phyloP scores from a whole-genome alignment of 2,888 invertebrate genomes.

The Colostygia pectinataria region DNA sequence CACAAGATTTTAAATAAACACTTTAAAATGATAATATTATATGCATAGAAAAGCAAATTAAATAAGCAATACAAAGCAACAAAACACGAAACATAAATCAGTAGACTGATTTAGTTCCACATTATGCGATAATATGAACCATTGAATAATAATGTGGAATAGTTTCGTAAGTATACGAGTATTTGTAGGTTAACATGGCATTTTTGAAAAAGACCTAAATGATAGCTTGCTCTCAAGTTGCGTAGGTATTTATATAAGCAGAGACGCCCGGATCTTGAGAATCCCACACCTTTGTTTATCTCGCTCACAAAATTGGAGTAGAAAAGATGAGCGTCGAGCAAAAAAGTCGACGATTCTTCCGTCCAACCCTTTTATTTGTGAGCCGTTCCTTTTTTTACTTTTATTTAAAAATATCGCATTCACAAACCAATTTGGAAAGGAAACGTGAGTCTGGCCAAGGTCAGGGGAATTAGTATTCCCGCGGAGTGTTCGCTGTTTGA shows the following conservation, averaged over 20 bases:
- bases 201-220: slow-evolving; percentile 14
- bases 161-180: neutral
- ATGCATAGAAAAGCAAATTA: slow-evolving; percentile 9
- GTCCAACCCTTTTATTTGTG: slow-evolving; percentile 76
- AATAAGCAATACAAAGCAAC: slow-evolving; percentile 9
- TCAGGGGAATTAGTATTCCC: slow-evolving; percentile 79
- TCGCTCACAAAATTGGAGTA: slow-evolving; percentile 56
- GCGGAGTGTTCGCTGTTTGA: slow-evolving; percentile 73
- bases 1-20: no score
- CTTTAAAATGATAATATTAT: no score
- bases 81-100: slow-evolving; percentile 19
- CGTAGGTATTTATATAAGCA: slow-evolving; percentile 22
- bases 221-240: neutral
- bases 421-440: slow-evolving; percentile 82
- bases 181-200: slow-evolving; percentile 1
- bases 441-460: slow-evolving; percentile 81
- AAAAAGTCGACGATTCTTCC: slow-evolving; percentile 69
- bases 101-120: slow-evolving; percentile 15
- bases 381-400: slow-evolving; percentile 74
- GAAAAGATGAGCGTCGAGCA: slow-evolving; percentile 63
- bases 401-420: slow-evolving; percentile 81
- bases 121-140: slow-evolving; percentile 20
- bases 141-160: slow-evolving; percentile 9
- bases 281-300: slow-evolving; percentile 35
- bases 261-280: slow-evolving; percentile 40